Evolutionary conservation across 2,888 invertebrate genomes (phyloP).

Genomic region (Hypercompe scribonia): DNA sequence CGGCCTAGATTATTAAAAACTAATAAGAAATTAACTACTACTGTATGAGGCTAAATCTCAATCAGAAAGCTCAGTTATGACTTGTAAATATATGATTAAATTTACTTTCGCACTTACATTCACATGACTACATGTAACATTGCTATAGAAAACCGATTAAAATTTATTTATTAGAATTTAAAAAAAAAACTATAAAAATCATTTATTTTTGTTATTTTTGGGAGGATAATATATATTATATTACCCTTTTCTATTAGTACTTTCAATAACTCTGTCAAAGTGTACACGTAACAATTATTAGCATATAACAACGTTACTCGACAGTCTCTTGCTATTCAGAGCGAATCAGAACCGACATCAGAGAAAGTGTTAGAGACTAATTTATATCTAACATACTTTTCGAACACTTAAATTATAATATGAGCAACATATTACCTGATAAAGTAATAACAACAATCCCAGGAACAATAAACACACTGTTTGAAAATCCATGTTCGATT

Average conservation of each 20-base stretch:
- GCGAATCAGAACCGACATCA: background rate
- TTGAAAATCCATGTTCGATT: constrained; percentile 95
- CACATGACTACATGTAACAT: too few relatives aligned
- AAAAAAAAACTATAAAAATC: too few relatives aligned
- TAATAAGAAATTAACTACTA: too few relatives aligned
- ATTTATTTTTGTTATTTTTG: background rate
- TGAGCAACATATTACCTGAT: constrained; percentile 87
- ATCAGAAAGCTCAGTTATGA: too few relatives aligned
- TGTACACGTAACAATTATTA: background rate
- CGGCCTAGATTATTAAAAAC: too few relatives aligned
- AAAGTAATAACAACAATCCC: constrained; percentile 92
- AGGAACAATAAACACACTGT: constrained; percentile 94
- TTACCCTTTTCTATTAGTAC: background rate
- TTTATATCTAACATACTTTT: background rate
- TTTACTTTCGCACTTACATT: too few relatives aligned
- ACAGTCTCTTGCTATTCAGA: background rate
- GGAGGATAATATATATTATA: background rate
- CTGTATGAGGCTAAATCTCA: too few relatives aligned
- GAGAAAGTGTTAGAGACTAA: constrained; percentile 4
- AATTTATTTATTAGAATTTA: background rate
- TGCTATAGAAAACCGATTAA: background rate
- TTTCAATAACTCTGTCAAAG: background rate
- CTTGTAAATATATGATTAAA: too few relatives aligned
- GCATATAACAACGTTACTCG: background rate
- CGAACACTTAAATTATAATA: constrained; percentile 6